A percentile compares a stretch with the other conserved stretches of the same genome.
phyloP scores from a whole-genome alignment of 2,797 vertebrate species.

The Otus scops region DNA sequence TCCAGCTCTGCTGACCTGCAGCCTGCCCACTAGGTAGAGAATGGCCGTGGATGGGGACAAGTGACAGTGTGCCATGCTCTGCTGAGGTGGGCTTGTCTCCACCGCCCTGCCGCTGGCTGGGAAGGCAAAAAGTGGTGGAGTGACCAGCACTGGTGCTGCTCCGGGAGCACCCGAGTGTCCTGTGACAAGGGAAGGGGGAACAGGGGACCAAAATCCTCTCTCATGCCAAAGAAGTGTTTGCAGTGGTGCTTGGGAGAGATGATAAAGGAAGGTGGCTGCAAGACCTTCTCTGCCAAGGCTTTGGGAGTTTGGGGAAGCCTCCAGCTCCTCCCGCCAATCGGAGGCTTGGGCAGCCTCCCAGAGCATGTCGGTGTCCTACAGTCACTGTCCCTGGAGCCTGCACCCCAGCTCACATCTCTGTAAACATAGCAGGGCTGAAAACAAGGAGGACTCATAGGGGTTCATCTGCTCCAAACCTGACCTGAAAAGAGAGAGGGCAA shows the following conservation, averaged over 20 bases:
- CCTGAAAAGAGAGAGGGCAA: not conserved
- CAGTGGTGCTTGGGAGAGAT: not conserved
- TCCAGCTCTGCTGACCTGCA: not conserved
- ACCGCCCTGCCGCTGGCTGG: not conserved
- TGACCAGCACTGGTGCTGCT: not conserved
- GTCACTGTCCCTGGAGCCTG: not conserved
- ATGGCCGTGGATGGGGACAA: not conserved
- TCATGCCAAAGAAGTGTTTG: not conserved
- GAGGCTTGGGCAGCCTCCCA: not conserved
- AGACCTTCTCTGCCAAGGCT: not conserved
- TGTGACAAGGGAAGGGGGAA: not conserved
- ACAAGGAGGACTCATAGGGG: not conserved
- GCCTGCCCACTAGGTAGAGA: not conserved
- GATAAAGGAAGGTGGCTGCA: not conserved
- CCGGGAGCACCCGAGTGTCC: rapidly evolving
- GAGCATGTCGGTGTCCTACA: not conserved
- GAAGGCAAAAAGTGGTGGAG: not conserved
- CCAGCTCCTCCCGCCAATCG: rapidly evolving
- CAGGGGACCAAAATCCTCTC: not conserved
- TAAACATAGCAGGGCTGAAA: not conserved
- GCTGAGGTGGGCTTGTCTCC: not conserved
- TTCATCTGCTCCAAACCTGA: not conserved
- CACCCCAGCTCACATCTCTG: not conserved
- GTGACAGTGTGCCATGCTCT: not conserved
- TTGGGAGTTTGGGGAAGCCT: not conserved